Conservation (phyloP, 1,140 invertebrate genomes). For the Euura saliciscinereae region DNA sequence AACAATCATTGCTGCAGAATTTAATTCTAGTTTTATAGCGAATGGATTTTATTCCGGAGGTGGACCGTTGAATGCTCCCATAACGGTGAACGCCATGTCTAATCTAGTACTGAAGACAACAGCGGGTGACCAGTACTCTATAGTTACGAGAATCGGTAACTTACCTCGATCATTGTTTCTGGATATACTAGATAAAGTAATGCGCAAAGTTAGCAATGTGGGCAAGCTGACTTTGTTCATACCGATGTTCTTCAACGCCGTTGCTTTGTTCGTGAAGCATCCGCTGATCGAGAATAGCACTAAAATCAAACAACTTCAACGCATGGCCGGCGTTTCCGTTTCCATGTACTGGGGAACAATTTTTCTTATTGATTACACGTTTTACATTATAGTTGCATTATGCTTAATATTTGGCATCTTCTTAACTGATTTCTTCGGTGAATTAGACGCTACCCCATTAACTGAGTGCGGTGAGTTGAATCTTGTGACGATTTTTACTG, state of each 20-base stretch:
- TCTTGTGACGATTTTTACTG: too few relatives aligned
- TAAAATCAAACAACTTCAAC: conserved; percentile 70
- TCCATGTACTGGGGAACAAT: conserved; percentile 67
- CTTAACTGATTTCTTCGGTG: conserved; percentile 35
- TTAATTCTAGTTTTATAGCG: conserved; percentile 38
- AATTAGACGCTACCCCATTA: conserved; percentile 33
- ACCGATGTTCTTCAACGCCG: conserved; percentile 36
- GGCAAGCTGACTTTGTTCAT: conserved; percentile 26
- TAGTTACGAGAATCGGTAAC: conserved; percentile 39
- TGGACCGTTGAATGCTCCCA: conserved; percentile 48
- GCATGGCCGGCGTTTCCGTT: conserved; percentile 68
- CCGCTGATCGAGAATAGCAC: conserved; percentile 54
- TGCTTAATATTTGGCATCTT: conserved; percentile 32
- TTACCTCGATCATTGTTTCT: conserved; percentile 38
- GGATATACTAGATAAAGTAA: conserved; percentile 12
- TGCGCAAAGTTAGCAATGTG: background rate
- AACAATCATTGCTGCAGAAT: conserved; percentile 48
- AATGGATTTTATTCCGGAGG: conserved; percentile 51
- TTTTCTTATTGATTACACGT: conserved; percentile 66
- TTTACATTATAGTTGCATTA: conserved; percentile 46
- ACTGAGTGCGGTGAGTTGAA: conserved; percentile 42
- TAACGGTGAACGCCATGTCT: conserved; percentile 48
- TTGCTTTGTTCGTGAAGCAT: conserved; percentile 42
- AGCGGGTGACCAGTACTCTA: conserved; percentile 39
- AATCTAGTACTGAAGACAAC: conserved; percentile 46